A percentile compares a stretch with the other conserved stretches of the same genome.
Conservation (phyloP, 2,113 vertebrate genomes). For the Zosterops hypoxanthus region DNA sequence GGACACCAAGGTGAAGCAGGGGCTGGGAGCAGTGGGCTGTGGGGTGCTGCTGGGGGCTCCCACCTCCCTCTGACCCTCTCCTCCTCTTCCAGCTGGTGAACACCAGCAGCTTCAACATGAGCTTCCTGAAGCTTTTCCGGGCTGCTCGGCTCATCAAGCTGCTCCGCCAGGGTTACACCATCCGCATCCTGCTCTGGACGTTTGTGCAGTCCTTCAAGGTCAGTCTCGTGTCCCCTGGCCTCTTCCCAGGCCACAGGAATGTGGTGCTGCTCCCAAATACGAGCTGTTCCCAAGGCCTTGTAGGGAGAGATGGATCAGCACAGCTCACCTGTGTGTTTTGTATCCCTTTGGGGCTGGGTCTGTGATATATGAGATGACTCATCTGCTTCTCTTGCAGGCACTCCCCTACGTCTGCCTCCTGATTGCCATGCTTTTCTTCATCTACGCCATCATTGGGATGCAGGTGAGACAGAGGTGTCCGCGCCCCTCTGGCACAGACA, state of each 20-base stretch:
- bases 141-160: slow-evolving; percentile 98
- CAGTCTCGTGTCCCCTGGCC: background rate
- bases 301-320: background rate
- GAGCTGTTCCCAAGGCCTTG: background rate
- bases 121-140: slow-evolving; percentile 96
- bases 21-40: background rate
- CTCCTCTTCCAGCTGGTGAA: slow-evolving; percentile 76
- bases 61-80: background rate
- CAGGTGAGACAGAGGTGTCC: slow-evolving; percentile 80
- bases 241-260: background rate
- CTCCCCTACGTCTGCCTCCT: slow-evolving; percentile 96
- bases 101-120: slow-evolving; percentile 93
- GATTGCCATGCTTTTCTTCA: slow-evolving; percentile 99
- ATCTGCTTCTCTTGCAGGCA: slow-evolving; percentile 77
- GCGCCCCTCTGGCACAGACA: background rate
- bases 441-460: slow-evolving; percentile 99
- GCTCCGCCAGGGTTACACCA: slow-evolving; percentile 96
- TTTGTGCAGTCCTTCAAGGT: slow-evolving; percentile 99
- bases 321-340: background rate
- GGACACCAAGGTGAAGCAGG: slow-evolving; percentile 79
- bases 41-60: background rate
- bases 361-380: background rate
- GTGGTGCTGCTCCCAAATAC: background rate
- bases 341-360: background rate
- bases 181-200: slow-evolving; percentile 96